These are phyloP conservation scores for Monomorium pharaonis DNA, from an alignment of 1,140 invertebrate species.

Conservation along the genomic window DNA sequence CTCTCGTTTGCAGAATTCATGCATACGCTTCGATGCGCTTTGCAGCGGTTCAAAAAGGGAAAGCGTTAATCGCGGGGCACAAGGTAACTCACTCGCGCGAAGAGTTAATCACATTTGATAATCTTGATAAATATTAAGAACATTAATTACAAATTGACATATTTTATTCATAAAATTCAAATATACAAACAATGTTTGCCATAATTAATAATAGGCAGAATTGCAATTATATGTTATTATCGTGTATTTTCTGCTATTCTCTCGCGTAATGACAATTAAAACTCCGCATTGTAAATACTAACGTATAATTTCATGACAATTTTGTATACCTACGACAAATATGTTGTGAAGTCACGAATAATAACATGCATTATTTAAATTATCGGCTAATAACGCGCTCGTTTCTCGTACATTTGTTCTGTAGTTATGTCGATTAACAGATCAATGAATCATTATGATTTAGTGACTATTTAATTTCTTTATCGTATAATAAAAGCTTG, in stretches of 20 bases:
- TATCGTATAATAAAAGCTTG: neutral
- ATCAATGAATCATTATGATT: constrained; percentile 25
- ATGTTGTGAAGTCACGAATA: neutral
- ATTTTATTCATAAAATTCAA: constrained; percentile 5
- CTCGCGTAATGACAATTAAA: constrained; percentile 5
- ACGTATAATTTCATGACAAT: neutral
- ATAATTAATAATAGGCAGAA: neutral
- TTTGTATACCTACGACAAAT: neutral
- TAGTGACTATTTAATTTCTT: neutral
- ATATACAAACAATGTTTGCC: neutral
- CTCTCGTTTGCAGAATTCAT: constrained; percentile 27
- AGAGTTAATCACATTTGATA: constrained; percentile 36
- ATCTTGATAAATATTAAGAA: neutral
- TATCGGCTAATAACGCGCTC: neutral
- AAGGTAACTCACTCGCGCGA: neutral
- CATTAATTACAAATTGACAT: neutral
- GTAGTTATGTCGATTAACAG: neutral
- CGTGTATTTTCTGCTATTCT: neutral
- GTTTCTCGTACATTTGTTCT: neutral
- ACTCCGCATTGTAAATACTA: neutral
- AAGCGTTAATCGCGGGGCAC: constrained; percentile 2
- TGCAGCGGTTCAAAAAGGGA: constrained; percentile 27
- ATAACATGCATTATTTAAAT: constrained; percentile 30
- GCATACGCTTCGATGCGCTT: constrained; percentile 23
- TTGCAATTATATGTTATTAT: neutral